phyloP scores from a whole-genome alignment of 1,140 invertebrate genomes.

The Hypothenemus hampei region DNA sequence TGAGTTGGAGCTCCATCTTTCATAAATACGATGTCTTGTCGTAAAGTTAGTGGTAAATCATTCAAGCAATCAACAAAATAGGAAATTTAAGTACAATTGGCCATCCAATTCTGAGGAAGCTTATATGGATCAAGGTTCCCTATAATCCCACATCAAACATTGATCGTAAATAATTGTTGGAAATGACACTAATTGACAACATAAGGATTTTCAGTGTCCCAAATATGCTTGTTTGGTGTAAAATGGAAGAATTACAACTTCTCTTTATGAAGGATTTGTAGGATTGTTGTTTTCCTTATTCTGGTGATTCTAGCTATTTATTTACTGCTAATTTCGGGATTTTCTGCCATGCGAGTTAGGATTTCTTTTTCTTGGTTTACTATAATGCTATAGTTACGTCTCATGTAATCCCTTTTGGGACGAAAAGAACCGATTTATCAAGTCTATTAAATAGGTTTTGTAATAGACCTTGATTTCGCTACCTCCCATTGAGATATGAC shows the following conservation, averaged over 20 bases:
- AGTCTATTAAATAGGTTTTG: not conserved
- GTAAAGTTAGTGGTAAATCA: too few relatives aligned
- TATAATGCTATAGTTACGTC: not conserved
- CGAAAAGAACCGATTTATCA: not conserved
- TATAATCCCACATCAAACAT: too few relatives aligned
- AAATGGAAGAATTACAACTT: not conserved
- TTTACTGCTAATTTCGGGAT: not conserved
- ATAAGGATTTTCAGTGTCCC: too few relatives aligned
- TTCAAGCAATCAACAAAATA: too few relatives aligned
- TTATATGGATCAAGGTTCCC: too few relatives aligned
- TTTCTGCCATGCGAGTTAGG: not conserved
- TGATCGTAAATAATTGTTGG: too few relatives aligned
- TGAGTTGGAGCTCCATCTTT: too few relatives aligned
- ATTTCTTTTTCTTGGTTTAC: constrained; percentile 1
- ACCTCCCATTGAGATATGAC: not conserved
- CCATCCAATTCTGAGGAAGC: too few relatives aligned
- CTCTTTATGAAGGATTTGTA: not conserved
- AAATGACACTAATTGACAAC: too few relatives aligned
- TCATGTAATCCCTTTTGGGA: not conserved
- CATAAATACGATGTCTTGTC: too few relatives aligned
- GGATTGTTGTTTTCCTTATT: not conserved
- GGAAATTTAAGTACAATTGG: too few relatives aligned
- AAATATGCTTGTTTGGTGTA: not conserved
- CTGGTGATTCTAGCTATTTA: not conserved
- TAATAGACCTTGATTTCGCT: not conserved